Conservation (phyloP, 2,113 vertebrate species). For the Catagonus wagneri region DNA sequence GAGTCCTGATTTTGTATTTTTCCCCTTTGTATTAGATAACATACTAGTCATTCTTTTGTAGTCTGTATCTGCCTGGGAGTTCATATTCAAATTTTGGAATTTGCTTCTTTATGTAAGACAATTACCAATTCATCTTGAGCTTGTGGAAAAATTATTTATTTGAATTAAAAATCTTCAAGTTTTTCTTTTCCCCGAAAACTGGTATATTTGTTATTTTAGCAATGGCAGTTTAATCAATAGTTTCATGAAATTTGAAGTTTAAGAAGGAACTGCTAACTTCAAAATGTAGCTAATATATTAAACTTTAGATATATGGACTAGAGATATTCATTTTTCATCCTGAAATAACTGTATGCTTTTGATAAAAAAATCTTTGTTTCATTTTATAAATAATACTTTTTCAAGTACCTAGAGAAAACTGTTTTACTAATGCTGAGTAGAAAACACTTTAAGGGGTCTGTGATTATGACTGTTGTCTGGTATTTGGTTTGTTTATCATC, state of each 20-base stretch:
- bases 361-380: background rate
- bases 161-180: slow-evolving; percentile 18
- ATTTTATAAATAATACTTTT: background rate
- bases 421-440: background rate
- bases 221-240: background rate
- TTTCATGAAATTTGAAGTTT: slow-evolving; percentile 38
- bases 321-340: background rate
- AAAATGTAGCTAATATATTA: background rate
- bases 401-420: background rate
- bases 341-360: slow-evolving; percentile 6
- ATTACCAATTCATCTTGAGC: background rate
- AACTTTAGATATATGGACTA: background rate
- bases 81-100: background rate
- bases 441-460: background rate
- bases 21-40: background rate
- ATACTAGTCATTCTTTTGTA: background rate
- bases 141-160: background rate
- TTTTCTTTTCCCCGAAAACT: slow-evolving; percentile 37
- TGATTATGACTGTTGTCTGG: background rate
- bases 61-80: background rate
- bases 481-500: background rate
- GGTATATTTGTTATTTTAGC: background rate
- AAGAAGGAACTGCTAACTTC: background rate
- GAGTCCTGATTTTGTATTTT: background rate
- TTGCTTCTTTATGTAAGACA: background rate